phyloP scores from a whole-genome alignment of 2,888 invertebrate species.

The Coelinius sp. region DNA sequence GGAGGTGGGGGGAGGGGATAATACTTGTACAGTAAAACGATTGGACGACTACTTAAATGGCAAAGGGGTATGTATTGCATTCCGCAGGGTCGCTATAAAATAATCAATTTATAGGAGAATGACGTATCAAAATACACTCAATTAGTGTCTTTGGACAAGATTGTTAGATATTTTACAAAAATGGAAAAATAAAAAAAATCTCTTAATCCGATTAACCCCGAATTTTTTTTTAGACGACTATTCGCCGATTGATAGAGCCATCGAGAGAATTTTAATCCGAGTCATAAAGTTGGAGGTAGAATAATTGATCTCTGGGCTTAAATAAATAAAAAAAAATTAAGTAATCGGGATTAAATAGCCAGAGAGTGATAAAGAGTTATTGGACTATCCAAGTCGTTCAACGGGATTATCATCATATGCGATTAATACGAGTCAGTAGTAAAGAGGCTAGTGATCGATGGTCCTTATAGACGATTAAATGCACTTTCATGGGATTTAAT shows the following conservation, averaged over 20 bases:
- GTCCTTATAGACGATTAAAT: background rate
- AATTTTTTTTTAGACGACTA: background rate
- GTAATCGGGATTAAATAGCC: slow-evolving; percentile 2
- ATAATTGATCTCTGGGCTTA: slow-evolving; percentile 7
- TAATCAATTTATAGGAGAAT: slow-evolving; percentile 53
- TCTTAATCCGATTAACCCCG: slow-evolving; percentile 1
- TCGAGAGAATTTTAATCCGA: background rate
- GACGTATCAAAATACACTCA: slow-evolving; percentile 56
- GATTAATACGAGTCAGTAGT: background rate
- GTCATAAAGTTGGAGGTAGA: background rate
- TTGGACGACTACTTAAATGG: background rate
- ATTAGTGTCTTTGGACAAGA: slow-evolving; percentile 54
- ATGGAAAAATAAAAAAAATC: too few species aligned
- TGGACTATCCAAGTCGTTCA: background rate
- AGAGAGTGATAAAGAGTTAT: background rate
- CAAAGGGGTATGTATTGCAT: slow-evolving; percentile 40
- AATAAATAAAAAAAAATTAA: background rate
- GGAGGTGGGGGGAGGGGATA: background rate
- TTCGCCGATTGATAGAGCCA: background rate
- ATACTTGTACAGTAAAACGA: background rate
- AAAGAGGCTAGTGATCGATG: background rate
- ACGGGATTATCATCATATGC: slow-evolving; percentile 8
- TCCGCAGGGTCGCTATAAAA: slow-evolving; percentile 49
- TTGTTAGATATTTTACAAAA: too few species aligned
- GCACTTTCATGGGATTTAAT: background rate